These are phyloP conservation scores for Habroteleia sp. DNA, from an alignment of 2,888 invertebrate species.

Conservation along the genomic window DNA sequence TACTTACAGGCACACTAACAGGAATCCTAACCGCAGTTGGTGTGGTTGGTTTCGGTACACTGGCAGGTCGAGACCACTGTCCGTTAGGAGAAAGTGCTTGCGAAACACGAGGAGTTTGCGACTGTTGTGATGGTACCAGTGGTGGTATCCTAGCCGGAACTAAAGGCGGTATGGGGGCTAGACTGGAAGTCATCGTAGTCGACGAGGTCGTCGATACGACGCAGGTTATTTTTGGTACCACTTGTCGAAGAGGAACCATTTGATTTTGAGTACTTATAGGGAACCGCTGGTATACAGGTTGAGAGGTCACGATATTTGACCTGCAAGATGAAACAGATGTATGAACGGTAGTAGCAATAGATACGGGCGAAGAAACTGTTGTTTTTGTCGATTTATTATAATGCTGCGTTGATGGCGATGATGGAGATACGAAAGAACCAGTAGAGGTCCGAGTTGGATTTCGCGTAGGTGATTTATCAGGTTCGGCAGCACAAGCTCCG, in stretches of 20 bases:
- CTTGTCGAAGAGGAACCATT: conserved; percentile 73
- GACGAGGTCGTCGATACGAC: conserved; percentile 63
- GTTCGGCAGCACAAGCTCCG: conserved; percentile 66
- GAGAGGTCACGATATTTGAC: conserved; percentile 67
- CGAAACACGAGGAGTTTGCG: conserved; percentile 68
- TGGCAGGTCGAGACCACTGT: conserved; percentile 74
- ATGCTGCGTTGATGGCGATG: conserved; percentile 12
- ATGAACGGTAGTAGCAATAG: conserved; percentile 54
- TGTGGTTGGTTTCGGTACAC: conserved; percentile 67
- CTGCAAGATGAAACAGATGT: conserved; percentile 68
- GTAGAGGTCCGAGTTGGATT: conserved; percentile 42
- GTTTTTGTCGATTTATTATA: conserved; percentile 69
- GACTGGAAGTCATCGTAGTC: conserved; percentile 27
- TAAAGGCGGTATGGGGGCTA: conserved; percentile 71
- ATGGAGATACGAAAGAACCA: conserved; percentile 62
- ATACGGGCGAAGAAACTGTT: neutral
- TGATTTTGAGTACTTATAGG: conserved; percentile 76
- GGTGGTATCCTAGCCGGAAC: conserved; percentile 75
- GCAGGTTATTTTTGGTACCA: conserved; percentile 72
- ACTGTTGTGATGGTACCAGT: conserved; percentile 69
- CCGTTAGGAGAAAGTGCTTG: conserved; percentile 78
- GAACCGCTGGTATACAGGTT: conserved; percentile 76
- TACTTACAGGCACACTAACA: conserved; percentile 76
- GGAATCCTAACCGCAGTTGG: conserved; percentile 59
- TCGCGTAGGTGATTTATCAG: conserved; percentile 63